phyloP scores from a whole-genome alignment of 2,888 invertebrate genomes.

The Agrilus mali region DNA sequence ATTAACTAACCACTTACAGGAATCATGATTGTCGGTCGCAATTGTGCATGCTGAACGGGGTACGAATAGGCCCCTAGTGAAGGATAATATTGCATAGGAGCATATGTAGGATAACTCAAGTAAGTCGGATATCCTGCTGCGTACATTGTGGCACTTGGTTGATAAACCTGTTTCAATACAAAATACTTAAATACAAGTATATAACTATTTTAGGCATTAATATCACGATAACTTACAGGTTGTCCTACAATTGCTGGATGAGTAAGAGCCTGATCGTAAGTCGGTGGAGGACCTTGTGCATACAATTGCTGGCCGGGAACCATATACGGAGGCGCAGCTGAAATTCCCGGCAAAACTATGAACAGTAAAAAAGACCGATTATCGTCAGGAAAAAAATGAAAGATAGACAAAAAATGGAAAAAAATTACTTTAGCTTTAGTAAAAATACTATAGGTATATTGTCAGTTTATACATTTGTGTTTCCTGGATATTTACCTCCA shows the following conservation, averaged over 20 bases:
- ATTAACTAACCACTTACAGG: constrained; percentile 42
- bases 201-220: too few relatives aligned
- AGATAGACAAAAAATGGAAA: too few relatives aligned
- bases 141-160: constrained; percentile 56
- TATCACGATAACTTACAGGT: constrained; percentile 33
- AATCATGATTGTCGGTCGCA: constrained; percentile 66
- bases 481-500: constrained; percentile 27
- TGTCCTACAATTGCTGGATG: constrained; percentile 42
- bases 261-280: constrained; percentile 58
- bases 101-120: constrained; percentile 62
- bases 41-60: constrained; percentile 45
- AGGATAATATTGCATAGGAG: constrained; percentile 60
- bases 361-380: not conserved
- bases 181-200: too few relatives aligned
- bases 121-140: constrained; percentile 59
- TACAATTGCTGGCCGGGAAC: constrained; percentile 46
- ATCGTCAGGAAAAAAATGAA: too few relatives aligned
- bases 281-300: constrained; percentile 54
- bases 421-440: too few relatives aligned
- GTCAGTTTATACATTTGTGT: too few relatives aligned
- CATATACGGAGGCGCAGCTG: constrained; percentile 31
- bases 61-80: constrained; percentile 48
- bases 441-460: too few relatives aligned
- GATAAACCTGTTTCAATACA: constrained; percentile 48
- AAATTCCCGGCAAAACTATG: constrained; percentile 32